phyloP scores from a whole-genome alignment of 2,113 vertebrate species.

The Empidonax traillii region DNA sequence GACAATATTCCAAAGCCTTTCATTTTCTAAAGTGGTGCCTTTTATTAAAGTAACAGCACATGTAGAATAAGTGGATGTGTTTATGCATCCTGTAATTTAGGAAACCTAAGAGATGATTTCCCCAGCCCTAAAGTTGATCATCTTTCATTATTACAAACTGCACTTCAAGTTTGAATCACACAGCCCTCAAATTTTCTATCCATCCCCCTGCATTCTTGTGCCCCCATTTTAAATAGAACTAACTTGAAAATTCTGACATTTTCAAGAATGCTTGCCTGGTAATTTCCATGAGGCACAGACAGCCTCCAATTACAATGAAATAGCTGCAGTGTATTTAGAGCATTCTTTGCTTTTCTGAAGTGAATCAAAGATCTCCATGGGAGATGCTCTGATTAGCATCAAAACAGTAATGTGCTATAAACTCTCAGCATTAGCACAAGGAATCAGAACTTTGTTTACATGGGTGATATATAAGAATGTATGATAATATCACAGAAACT shows the following conservation, averaged over 20 bases:
- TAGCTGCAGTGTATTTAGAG: conserved; percentile 12
- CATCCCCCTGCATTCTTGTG: neutral
- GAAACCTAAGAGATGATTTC: conserved; percentile 28
- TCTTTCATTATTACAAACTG: conserved; percentile 8
- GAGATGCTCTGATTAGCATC: neutral
- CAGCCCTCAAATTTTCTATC: neutral
- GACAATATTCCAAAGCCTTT: conserved; percentile 48
- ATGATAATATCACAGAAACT: neutral
- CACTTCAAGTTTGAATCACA: neutral
- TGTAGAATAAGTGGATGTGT: conserved; percentile 19
- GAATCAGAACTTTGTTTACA: neutral
- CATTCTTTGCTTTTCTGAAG: conserved; percentile 21
- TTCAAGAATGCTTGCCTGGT: conserved; percentile 1
- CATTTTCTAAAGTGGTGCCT: conserved; percentile 51
- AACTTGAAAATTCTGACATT: conserved; percentile 44
- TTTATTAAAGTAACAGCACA: conserved; percentile 36
- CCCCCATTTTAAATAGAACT: conserved; percentile 15
- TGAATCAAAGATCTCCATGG: conserved; percentile 33
- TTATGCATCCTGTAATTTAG: conserved; percentile 52
- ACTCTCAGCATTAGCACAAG: neutral
- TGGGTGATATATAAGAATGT: neutral
- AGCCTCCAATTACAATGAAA: conserved; percentile 41
- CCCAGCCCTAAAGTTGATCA: neutral
- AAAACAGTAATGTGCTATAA: neutral
- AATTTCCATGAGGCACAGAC: conserved; percentile 28